Evolutionary conservation across 1,140 invertebrate species (phyloP), one percentile per base, ranked within the genome.

Genomic region (Caligus rogercresseyi): DNA sequence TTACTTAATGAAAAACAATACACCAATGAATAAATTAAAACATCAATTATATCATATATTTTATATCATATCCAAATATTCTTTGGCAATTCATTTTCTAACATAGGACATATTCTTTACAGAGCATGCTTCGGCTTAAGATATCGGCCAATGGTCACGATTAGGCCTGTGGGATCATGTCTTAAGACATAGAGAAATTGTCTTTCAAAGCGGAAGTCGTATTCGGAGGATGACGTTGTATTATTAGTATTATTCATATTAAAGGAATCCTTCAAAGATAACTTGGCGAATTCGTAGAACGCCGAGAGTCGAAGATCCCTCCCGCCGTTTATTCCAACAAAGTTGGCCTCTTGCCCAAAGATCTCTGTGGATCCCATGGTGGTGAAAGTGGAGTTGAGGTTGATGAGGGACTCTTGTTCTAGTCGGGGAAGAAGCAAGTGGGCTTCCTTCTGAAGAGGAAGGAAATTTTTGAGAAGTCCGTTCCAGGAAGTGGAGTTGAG

Each of bases 301-400:
- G 57, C 24, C 3, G 57, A 26, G 16, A 60, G 25, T 3, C 18
- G 16, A n/a, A 60, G 57, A 31, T 60, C 57, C 2, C 18, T 25
- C 15, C 57, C 57, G 26, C 57, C 57, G 24, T 60, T 60, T 20
- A 60, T 60, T 60, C 57, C 57, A 1, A 25, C 51, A 19, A 60
- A 60, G 20, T 60, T 25, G 3, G 3, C 57, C 3, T 60, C 26
- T n/a, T 60, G 16, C 26, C 26, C 26, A 43, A 60, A 60, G 23
- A 25, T 25, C 21, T 60, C 24, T 60, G 21, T 60, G 13, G 26
- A 16, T 18, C 57, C 25, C 23, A 60, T 2, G 23, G 26, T 20
- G 7, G 21, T 14, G 15, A 60, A 16, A 24, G 57, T 31, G 18
- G 21, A 18, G 43, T 31, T 60, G 1, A 60, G 26, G 43, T 60